A percentile compares a stretch with the other conserved stretches of the same genome.
phyloP scores from a whole-genome alignment of 2,113 vertebrate species.

The Tretioscincus oriximinensis region DNA sequence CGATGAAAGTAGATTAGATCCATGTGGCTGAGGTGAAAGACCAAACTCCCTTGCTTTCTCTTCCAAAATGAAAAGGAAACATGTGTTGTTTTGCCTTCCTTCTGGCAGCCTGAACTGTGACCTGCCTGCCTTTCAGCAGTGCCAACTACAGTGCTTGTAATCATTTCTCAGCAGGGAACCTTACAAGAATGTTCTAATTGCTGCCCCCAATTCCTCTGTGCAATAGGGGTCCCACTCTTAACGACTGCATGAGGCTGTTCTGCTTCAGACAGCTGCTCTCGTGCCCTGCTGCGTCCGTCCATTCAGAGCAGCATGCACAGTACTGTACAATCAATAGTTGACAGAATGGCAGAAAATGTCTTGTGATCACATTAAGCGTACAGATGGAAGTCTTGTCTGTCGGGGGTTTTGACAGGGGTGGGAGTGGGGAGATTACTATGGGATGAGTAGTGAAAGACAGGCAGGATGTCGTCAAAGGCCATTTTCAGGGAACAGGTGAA shows the following conservation, averaged over 20 bases:
- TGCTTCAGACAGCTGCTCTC: constrained; percentile 14
- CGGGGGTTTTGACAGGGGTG: background rate
- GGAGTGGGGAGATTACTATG: background rate
- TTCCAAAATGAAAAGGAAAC: background rate
- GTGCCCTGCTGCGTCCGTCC: background rate
- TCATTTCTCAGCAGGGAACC: background rate
- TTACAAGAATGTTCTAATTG: constrained; percentile 27
- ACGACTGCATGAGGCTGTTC: background rate
- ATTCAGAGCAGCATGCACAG: background rate
- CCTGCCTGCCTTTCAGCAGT: constrained; percentile 1
- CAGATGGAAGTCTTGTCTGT: background rate
- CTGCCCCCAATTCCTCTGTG: background rate
- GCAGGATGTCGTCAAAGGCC: no score
- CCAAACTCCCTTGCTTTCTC: background rate
- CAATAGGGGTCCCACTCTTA: background rate
- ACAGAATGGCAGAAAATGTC: background rate
- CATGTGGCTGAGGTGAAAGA: background rate
- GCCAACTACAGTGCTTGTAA: constrained; percentile 8
- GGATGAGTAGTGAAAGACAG: background rate
- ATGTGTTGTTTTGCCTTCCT: background rate
- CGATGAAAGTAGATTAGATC: background rate
- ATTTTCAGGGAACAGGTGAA: no score
- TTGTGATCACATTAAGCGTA: background rate
- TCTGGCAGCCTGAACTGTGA: background rate
- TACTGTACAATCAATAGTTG: constrained; percentile 1